Base-by-base conservation (phyloP, 2,797 vertebrate species). In the Sebastes oblongus region DNA sequence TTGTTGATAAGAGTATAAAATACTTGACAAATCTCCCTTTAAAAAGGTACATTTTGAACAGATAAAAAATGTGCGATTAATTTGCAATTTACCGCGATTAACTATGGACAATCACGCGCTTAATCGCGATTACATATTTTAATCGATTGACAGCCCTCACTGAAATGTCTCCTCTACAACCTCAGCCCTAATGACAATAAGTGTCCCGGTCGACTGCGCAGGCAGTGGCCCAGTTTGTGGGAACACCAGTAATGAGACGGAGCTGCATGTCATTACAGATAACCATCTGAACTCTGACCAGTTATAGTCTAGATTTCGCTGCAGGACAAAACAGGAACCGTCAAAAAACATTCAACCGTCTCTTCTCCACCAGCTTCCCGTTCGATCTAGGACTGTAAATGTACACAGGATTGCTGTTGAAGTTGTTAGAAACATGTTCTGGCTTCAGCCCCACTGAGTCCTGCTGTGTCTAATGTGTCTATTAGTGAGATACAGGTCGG, bases 201-300 rank as follows among this genome's bases (percentile, higher is more conserved):
- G 5, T 46, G 54, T 70, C 54, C 59, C 65, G 18, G 74, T 66
- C 60, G 4, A 81, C n/a, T n/a, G 24, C 34, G 39, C 42, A 29
- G n/a, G 25, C 60, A 16, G 39, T 34, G 58, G 66, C 30, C 13
- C 29, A 54, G 36, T 73, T 70, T 6, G 27, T n/a, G 3, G n/a
- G 6, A 20, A 42, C 1, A 1, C 18, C 55, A 24, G 36, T 56
- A 46, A 74, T 27, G 29, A 46, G 13, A 61, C 34, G 16, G 69
- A 46, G 68, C 29, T 27, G 24, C 59, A 12, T 85, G 62, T 78
- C 70, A 25, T 61, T 58, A 36, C 5, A 76, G 80, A 73, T 60
- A 68, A 72, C 27, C 56, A 52, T 52, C 34, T 46, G n/a, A 29
- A 24, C n/a, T 22, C 16, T 27, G 25, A 32, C 7, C 46, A 24